Evolutionary conservation across 2,888 invertebrate genomes (phyloP).

Genomic region (Tolmerus cingulatus): DNA sequence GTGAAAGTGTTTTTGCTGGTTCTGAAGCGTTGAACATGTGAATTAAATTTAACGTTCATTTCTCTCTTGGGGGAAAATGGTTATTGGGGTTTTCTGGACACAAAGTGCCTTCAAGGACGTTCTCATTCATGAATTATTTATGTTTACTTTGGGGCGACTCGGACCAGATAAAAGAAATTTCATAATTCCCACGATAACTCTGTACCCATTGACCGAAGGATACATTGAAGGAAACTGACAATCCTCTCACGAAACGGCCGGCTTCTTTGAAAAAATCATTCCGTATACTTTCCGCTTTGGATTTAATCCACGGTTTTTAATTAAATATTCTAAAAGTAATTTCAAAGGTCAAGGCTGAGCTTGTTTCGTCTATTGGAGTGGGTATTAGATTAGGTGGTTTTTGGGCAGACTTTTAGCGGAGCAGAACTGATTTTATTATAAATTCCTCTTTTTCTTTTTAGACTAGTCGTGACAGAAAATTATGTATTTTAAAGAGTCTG

Average conservation of each 20-base stretch:
- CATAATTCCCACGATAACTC: not conserved
- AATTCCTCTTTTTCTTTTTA: not conserved
- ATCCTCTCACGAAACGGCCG: not conserved
- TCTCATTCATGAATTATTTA: not conserved
- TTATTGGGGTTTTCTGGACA: not conserved
- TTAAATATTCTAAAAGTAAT: constrained; percentile 11
- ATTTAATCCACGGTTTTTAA: not conserved
- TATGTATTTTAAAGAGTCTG: not conserved
- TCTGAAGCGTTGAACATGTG: not conserved
- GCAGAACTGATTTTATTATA: not conserved
- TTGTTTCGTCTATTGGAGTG: not conserved
- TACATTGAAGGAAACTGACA: not conserved
- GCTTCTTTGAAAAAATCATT: not conserved
- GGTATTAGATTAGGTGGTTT: not conserved
- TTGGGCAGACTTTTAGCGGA: not conserved
- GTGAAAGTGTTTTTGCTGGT: not conserved
- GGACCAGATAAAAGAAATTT: not conserved
- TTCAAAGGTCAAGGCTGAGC: not conserved
- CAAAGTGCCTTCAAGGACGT: not conserved
- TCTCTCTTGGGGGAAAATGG: not conserved
- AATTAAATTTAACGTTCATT: not conserved
- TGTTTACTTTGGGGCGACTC: not conserved
- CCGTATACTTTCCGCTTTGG: not conserved
- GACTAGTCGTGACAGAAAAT: not conserved
- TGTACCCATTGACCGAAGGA: not conserved